phyloP scores from a whole-genome alignment of 2,797 vertebrate genomes.

The Sarcoramphus papa region DNA sequence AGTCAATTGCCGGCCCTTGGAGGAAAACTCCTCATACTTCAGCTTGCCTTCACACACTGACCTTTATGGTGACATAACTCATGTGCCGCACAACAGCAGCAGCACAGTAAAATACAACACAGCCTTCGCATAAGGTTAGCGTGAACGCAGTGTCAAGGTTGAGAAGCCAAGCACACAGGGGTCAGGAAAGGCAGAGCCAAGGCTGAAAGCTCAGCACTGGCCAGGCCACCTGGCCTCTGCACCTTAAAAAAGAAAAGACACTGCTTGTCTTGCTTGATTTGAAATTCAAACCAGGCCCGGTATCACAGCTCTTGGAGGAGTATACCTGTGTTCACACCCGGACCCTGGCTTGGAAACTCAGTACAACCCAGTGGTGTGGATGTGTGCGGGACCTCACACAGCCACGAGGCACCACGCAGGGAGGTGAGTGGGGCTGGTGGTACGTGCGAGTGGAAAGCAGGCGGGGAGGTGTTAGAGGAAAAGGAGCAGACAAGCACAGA shows the following conservation, averaged over 20 bases:
- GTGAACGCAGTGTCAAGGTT: background rate
- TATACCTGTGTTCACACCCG: background rate
- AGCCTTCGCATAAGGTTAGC: background rate
- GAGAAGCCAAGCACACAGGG: background rate
- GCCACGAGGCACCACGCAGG: fast-evolving
- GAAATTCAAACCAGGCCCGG: background rate
- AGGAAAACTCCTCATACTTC: background rate
- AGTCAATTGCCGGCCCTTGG: background rate
- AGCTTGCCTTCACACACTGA: background rate
- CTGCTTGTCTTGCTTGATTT: background rate
- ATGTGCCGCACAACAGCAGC: background rate
- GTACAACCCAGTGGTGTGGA: fast-evolving
- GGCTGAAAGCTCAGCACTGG: background rate
- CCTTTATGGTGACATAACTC: background rate
- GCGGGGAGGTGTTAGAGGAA: background rate
- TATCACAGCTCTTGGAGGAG: background rate
- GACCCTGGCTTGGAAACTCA: background rate
- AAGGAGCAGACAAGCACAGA: background rate
- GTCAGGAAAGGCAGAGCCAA: background rate
- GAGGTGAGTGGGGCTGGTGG: fast-evolving
- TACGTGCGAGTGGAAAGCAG: fast-evolving
- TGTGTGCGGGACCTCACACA: fast-evolving
- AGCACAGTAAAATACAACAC: background rate
- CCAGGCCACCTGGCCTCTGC: background rate
- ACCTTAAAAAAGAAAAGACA: background rate